These are phyloP conservation scores for Cosmorhoe ocellata DNA, from an alignment of 2,888 invertebrate genomes.

Conservation along the genomic window DNA sequence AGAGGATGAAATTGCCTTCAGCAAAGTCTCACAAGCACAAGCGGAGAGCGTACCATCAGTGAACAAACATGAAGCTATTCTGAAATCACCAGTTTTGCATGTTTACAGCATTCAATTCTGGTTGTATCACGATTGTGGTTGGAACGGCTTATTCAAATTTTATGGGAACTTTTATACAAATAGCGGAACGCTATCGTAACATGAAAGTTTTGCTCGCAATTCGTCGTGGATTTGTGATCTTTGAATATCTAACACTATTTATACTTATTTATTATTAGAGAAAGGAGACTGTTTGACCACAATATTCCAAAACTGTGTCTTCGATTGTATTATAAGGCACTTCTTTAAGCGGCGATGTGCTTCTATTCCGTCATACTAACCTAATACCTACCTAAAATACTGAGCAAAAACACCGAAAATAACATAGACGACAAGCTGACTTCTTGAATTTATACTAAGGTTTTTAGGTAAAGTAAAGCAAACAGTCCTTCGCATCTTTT, in stretches of 20 bases:
- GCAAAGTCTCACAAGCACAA: constrained; percentile 42
- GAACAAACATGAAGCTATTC: constrained; percentile 32
- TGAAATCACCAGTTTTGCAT: constrained; percentile 31
- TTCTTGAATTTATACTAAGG: no score
- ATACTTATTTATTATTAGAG: constrained; percentile 4
- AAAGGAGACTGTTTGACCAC: neutral
- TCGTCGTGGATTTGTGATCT: constrained; percentile 27
- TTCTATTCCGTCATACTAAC: no score
- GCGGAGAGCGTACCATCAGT: constrained; percentile 37
- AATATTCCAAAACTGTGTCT: no score
- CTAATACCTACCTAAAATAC: no score
- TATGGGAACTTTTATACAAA: constrained; percentile 38
- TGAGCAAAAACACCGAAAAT: no score
- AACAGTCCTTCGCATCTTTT: no score
- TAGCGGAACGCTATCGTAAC: constrained; percentile 33
- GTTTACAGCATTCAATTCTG: constrained; percentile 37
- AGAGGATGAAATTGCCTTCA: constrained; percentile 65
- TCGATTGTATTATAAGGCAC: no score
- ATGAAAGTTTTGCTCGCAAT: constrained; percentile 33
- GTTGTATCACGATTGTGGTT: constrained; percentile 33
- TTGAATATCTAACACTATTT: constrained; percentile 17
- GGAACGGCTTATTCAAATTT: constrained; percentile 38
- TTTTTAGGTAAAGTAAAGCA: no score
- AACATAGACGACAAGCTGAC: no score
- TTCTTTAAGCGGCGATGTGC: no score